Base-by-base conservation (phyloP, 2,888 invertebrate species). In the Andrena bucephala region DNA sequence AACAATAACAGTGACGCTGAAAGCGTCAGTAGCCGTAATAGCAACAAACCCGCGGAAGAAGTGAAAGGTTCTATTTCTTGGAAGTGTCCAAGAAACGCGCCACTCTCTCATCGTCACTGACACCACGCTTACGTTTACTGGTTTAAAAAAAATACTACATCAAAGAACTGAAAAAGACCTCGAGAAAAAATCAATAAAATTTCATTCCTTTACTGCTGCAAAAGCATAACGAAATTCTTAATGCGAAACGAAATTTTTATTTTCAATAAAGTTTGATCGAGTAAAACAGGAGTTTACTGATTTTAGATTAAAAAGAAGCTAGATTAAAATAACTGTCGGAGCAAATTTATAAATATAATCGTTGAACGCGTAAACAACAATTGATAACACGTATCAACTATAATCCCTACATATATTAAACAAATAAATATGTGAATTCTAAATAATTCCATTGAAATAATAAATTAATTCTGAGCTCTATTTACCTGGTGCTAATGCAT, bases 61-160 rank as follows among this genome's bases (percentile, higher is more conserved):
- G 81, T 73, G 74, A 81, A 81, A 81, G 81, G 70, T 70, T 70
- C 50, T 78, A 50, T 52, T 42, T 59, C 65, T 52, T 42, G 68
- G n/a, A 59, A 81, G 10, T 50, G 68, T 52, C 69, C 27, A 65
- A 66, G 65, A 50, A 79, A 80, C 52, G 4, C 27, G 16, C 42
- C 42, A 29, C n/a, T 65, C 50, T 69, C 50, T 36, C 65, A 13
- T 70, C 42, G 24, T 52, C 52, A 48, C 20, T n/a, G 16, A 42
- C 59, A 31, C 8, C 27, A 31, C 29, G 5, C 7, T 50, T 50
- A 2, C 31, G 42, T 20, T 63, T 31, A 33, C 42, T 16, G 7
- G 13, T 29, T 24, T 24, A 24, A 31, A 10, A 48, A 74, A 27
- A 29, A 10, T 29, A 59, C 29, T 29, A 59, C 29, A 29, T 20